These are phyloP conservation scores for Carcharodon carcharias DNA, from an alignment of 2,797 vertebrate species.

Conservation along the genomic window DNA sequence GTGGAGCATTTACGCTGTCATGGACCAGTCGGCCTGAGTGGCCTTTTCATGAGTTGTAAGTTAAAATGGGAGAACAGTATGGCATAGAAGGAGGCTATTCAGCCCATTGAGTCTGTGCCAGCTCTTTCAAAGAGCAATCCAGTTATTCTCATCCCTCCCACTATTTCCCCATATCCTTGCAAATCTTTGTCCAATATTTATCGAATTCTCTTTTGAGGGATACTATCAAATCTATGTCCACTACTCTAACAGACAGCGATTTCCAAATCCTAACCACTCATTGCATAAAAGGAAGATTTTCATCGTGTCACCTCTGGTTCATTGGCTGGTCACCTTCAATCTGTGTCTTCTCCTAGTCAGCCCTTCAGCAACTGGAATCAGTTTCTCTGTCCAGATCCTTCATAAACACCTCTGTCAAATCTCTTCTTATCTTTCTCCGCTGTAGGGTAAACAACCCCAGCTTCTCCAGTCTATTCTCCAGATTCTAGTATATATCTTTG, in stretches of 20 bases:
- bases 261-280: neutral
- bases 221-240: too few relatives aligned
- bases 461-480: neutral
- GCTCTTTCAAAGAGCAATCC: too few relatives aligned
- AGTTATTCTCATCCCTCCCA: too few relatives aligned
- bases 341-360: neutral
- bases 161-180: too few relatives aligned
- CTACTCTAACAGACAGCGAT: too few relatives aligned
- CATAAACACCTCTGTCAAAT: neutral
- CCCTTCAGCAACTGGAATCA: neutral
- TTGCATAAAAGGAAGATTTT: neutral
- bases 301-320: neutral
- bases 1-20: too few relatives aligned
- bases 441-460: neutral
- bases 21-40: too few relatives aligned
- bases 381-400: neutral
- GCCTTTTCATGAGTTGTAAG: too few relatives aligned
- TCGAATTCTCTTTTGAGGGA: too few relatives aligned
- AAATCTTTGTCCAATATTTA: too few relatives aligned
- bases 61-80: too few relatives aligned
- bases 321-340: neutral
- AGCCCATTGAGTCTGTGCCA: neutral
- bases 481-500: neutral
- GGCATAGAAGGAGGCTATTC: neutral
- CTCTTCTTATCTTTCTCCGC: too few relatives aligned